Percentiles rank a stretch among this genome's conserved stretches.
These are phyloP conservation scores for Erpobdella octoculata DNA, from an alignment of 2,888 invertebrate species.

Conservation along the genomic window DNA sequence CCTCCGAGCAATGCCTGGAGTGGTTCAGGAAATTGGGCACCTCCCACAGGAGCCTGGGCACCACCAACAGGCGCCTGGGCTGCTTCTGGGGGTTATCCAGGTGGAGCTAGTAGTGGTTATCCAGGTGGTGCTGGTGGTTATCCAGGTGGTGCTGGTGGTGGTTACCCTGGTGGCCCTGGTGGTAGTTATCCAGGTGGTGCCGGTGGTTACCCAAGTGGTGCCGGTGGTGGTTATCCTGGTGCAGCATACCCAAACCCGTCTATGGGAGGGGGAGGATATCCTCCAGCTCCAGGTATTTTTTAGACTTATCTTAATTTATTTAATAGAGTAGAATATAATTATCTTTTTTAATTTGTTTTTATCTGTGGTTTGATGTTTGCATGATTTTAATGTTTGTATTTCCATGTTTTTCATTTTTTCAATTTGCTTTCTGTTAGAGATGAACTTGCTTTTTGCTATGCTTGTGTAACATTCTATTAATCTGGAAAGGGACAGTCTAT, in stretches of 20 bases:
- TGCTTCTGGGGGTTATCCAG: neutral
- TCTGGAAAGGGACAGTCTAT: neutral
- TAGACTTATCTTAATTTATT: neutral
- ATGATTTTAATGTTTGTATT: neutral
- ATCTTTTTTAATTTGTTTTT: neutral
- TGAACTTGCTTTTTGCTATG: slow-evolving; percentile 9
- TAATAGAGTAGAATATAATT: too few relatives aligned
- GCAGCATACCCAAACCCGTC: too few relatives aligned
- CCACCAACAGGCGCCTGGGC: slow-evolving; percentile 17
- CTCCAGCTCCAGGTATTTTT: neutral
- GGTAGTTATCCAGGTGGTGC: neutral
- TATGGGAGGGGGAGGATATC: too few relatives aligned
- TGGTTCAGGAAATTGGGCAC: slow-evolving; percentile 3
- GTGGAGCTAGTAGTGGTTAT: neutral
- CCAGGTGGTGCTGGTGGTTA: neutral
- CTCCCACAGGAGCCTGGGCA: slow-evolving; percentile 25
- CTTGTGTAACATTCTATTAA: neutral
- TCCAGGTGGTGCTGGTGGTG: neutral
- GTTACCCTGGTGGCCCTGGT: neutral
- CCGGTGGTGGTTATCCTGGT: too few relatives aligned
- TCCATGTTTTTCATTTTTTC: neutral
- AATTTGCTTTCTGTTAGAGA: neutral
- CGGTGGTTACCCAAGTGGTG: too few relatives aligned
- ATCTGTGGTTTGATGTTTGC: neutral
- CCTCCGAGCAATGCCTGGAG: slow-evolving; percentile 7